Evolutionary conservation across 2,113 vertebrate species (phyloP), one percentile per base, ranked within the genome.

Genomic region (Hassar affinis): DNA sequence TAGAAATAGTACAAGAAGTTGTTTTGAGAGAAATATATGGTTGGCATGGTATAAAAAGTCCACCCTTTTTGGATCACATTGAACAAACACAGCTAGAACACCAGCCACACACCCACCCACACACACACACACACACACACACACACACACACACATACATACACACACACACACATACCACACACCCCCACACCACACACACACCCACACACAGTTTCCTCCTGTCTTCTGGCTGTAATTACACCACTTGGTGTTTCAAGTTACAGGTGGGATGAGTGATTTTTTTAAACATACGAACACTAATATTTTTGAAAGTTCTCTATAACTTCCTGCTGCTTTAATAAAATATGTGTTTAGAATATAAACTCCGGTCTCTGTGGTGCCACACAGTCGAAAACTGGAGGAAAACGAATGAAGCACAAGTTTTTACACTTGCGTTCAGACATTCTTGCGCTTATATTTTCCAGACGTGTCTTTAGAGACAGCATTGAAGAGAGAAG

Each of bases 41-140:
- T 87, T 84, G 86, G 80, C 90, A 88, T 86, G 33, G 84, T 80
- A 84, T 88, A 90, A 89, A 90, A 93, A 87, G 81, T 71, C 87
- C 92, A 90, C 92, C 90, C 81, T 82, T 87, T 85, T 81, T 92
- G 89, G 90, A 89, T 89, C 33, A 62, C 84, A 90, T 81, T 62
- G 10, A n/a, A 84, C 80, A 68, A 87, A 35, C 57, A 35, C 56
- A 56, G n/a, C n/a, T n/a, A 42, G 38, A 3, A 42, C 38, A 42
- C 38, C 38, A 42, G 2, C 3, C 38, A 42, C 38, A 42, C 6
- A 42, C 38, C 3, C 38, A 6, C 38, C 3, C 38, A 42, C 38
- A 42, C 38, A 42, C 38, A 42, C 38, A 42, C 38, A 42, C 38
- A 42, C 38, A 42, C 38, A 47, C 25, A 14, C 12, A 47, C 69